A percentile compares a stretch with the other conserved stretches of the same genome.
Evolutionary conservation across 23 tunicate genomes (phyloP).

Genomic region (Styela plicata): DNA sequence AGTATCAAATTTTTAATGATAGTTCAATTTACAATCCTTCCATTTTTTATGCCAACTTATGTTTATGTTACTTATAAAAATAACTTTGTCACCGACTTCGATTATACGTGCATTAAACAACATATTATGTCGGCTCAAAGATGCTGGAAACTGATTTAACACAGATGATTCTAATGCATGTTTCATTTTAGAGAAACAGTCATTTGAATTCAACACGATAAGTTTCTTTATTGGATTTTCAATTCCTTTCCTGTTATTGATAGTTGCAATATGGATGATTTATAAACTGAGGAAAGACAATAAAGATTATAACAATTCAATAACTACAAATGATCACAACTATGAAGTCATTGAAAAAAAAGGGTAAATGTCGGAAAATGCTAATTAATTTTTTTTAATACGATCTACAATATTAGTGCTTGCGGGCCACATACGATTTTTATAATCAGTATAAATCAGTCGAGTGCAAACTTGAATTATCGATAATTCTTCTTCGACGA

Average conservation of each 20-base stretch:
- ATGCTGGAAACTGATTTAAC: too few species aligned
- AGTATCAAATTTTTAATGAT: too few species aligned
- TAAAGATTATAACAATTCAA: neutral
- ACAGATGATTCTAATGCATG: too few species aligned
- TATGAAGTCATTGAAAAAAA: neutral
- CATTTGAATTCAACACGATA: neutral
- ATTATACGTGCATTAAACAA: too few species aligned
- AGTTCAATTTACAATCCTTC: too few species aligned
- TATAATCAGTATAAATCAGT: neutral
- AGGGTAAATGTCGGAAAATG: neutral
- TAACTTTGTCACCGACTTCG: too few species aligned
- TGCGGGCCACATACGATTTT: too few species aligned
- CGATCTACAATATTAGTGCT: neutral
- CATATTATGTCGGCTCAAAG: too few species aligned
- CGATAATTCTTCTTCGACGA: too few species aligned
- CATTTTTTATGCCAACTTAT: too few species aligned
- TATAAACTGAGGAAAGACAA: neutral
- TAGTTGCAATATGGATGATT: neutral
- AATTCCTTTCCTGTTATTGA: neutral
- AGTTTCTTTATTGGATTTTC: neutral
- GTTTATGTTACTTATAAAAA: too few species aligned
- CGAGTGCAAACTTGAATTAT: too few species aligned
- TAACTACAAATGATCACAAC: neutral
- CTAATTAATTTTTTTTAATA: neutral
- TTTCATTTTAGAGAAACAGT: neutral